A percentile compares a stretch with the other conserved stretches of the same genome.
Conservation (phyloP, 2,113 vertebrate species). For the Pontoporia blainvillei region DNA sequence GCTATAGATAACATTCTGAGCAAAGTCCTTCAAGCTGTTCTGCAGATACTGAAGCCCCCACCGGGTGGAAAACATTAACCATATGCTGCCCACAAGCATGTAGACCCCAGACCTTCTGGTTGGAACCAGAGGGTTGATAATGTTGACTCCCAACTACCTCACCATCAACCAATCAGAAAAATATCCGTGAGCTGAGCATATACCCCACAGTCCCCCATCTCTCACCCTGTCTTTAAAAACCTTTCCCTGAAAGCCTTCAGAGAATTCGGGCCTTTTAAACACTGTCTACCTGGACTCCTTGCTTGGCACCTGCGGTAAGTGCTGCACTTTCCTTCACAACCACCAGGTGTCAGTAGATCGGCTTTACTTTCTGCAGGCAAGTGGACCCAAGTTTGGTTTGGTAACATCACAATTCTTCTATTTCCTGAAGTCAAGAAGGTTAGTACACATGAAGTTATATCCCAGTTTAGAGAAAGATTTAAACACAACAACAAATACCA, state of each 20-base stretch:
- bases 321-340: not conserved
- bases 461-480: not conserved
- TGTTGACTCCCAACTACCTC: not conserved
- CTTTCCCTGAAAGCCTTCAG: not conserved
- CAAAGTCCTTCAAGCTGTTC: not conserved
- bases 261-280: not conserved
- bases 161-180: not conserved
- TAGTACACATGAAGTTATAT: not conserved
- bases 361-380: not conserved
- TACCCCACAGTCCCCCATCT: not conserved
- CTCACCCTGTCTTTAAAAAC: not conserved
- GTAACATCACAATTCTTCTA: not conserved
- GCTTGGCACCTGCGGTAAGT: fast-evolving
- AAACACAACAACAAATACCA: not conserved
- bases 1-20: not conserved
- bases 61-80: not conserved
- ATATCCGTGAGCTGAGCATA: not conserved
- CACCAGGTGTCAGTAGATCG: not conserved
- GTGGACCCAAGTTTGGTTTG: fast-evolving
- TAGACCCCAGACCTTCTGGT: not conserved
- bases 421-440: not conserved
- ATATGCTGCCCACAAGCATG: not conserved
- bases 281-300: not conserved
- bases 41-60: not conserved
- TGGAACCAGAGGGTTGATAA: not conserved